Percentiles rank a stretch among this genome's conserved stretches.
Evolutionary conservation across 2,113 vertebrate species (phyloP).

Genomic region (Anthoscopus minutus): DNA sequence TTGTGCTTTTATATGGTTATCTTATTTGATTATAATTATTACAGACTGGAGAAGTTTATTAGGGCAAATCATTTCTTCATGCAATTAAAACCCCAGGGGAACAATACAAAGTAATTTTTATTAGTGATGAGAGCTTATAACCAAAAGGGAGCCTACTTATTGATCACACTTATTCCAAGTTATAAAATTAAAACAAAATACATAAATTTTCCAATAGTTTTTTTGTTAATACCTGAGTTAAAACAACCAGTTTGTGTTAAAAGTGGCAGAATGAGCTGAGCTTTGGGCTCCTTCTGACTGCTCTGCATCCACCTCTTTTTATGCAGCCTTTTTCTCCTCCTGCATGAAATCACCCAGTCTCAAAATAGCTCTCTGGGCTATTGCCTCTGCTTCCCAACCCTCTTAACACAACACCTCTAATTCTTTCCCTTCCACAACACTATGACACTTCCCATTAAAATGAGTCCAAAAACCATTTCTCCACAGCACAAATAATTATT

Average conservation of each 20-base stretch:
- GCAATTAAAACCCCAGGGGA: conserved; percentile 69
- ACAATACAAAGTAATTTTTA: conserved; percentile 65
- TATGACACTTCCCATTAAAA: conserved; percentile 49
- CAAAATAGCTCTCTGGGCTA: not conserved
- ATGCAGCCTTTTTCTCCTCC: not conserved
- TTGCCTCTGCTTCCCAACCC: not conserved
- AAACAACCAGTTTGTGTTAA: not conserved
- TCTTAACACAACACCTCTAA: conserved; percentile 25
- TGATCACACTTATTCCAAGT: conserved; percentile 51
- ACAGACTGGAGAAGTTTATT: conserved; percentile 71
- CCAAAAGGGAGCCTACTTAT: conserved; percentile 46
- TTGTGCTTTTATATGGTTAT: conserved; percentile 63
- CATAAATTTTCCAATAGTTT: not conserved
- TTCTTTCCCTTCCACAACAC: conserved; percentile 23
- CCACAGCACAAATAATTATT: conserved; percentile 50
- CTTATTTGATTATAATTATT: conserved; percentile 75
- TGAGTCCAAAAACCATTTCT: conserved; percentile 19
- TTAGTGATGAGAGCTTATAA: conserved; percentile 53
- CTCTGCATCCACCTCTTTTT: not conserved
- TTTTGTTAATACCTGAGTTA: conserved; percentile 18
- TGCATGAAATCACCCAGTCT: not conserved
- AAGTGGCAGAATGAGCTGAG: not conserved
- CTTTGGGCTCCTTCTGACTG: not conserved
- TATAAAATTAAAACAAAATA: conserved; percentile 56
- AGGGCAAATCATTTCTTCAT: conserved; percentile 70